A percentile compares a stretch with the other conserved stretches of the same genome.
Evolutionary conservation across 2,797 vertebrate species (phyloP).

Genomic region (Microtus agrestis): DNA sequence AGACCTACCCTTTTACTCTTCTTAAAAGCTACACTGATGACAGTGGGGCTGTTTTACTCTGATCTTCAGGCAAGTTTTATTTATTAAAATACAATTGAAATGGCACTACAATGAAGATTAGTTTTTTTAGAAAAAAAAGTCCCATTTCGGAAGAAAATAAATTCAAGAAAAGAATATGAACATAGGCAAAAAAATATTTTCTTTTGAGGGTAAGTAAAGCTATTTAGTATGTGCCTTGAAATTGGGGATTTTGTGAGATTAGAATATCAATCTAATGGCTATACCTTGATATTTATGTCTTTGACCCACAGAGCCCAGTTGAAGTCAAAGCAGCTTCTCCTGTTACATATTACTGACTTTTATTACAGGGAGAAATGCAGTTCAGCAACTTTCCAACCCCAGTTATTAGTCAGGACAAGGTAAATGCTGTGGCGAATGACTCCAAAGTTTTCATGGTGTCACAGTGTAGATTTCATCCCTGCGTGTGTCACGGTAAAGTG

Average conservation of each 20-base stretch:
- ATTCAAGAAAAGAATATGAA: conserved; percentile 22
- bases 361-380: conserved; percentile 39
- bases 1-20: background rate
- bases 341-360: conserved; percentile 4
- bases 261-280: background rate
- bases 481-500: background rate
- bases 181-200: background rate
- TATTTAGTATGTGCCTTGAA: conserved; percentile 1
- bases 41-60: no score
- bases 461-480: conserved; percentile 36
- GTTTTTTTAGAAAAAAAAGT: background rate
- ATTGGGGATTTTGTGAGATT: conserved; percentile 24
- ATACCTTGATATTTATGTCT: background rate
- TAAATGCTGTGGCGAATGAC: conserved; percentile 3
- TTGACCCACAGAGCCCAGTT: conserved; percentile 22
- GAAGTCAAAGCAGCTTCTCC: conserved; percentile 27
- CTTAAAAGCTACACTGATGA: background rate
- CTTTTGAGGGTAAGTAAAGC: background rate
- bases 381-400: conserved; percentile 54
- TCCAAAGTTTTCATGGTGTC: background rate
- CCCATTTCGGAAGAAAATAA: conserved; percentile 51
- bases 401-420: conserved; percentile 6
- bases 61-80: no score
- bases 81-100: no score
- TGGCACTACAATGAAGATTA: background rate